Evolutionary conservation across 30 jellyfish, hydroid and myxozoan species (phyloP).

Genomic region (Turritopsis dohrnii): DNA sequence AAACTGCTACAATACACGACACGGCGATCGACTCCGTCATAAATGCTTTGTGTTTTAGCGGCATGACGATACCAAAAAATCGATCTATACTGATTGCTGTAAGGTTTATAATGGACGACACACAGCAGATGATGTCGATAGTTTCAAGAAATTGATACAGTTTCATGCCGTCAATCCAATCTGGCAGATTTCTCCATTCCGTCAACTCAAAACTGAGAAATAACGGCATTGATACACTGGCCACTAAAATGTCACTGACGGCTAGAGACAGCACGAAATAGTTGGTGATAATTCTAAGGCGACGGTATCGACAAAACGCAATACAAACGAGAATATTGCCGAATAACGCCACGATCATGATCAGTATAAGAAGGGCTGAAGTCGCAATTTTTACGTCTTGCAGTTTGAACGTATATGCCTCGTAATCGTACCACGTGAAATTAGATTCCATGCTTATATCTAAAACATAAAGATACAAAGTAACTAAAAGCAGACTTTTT

Average conservation of each 20-base stretch:
- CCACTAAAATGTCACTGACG: conserved; percentile 66
- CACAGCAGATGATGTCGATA: conserved; percentile 69
- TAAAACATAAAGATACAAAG: not conserved
- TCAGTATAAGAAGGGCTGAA: conserved; percentile 42
- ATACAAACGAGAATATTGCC: conserved; percentile 85
- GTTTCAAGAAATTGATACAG: conserved; percentile 38
- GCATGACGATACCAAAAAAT: conserved; percentile 58
- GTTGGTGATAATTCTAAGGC: conserved; percentile 60
- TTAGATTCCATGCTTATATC: not conserved
- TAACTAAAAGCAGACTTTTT: too few relatives aligned
- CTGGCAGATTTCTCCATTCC: conserved; percentile 49
- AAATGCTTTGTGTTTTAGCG: conserved; percentile 63
- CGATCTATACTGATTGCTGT: conserved; percentile 81
- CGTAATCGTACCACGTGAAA: not conserved
- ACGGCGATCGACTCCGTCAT: conserved; percentile 53
- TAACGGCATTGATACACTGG: conserved; percentile 77
- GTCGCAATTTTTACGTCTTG: conserved; percentile 51
- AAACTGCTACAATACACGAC: conserved; percentile 37
- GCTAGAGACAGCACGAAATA: conserved; percentile 82
- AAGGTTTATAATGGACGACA: conserved; percentile 66
- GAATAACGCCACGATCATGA: conserved; percentile 41
- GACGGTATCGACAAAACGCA: conserved; percentile 71
- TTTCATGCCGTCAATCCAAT: conserved; percentile 45
- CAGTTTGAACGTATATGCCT: not conserved
- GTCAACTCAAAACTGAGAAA: conserved; percentile 76